Evolutionary conservation across 2,113 vertebrate genomes (phyloP).

Genomic region (Paradoxurus hermaphroditus): DNA sequence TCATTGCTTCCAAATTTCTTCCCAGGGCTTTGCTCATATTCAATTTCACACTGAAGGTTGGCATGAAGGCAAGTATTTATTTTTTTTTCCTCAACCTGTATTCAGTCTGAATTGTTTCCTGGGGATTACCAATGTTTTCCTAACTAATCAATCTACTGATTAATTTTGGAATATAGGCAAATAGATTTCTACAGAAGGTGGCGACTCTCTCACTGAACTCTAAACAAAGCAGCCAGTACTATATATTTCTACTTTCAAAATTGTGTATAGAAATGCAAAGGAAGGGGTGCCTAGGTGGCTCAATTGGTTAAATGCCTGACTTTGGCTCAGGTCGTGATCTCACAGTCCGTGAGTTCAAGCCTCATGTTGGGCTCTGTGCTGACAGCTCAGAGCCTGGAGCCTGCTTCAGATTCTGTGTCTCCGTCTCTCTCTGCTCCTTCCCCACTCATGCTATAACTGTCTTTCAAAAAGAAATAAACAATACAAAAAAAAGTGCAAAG

Average conservation of each 20-base stretch:
- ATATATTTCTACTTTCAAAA: slow-evolving; percentile 33
- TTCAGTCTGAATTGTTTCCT: slow-evolving; percentile 29
- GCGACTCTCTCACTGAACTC: slow-evolving; percentile 10
- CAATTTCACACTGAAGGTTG: slow-evolving; percentile 26
- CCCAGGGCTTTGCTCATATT: not conserved
- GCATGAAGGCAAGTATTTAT: slow-evolving; percentile 16
- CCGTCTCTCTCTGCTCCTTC: too few relatives aligned
- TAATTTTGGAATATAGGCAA: slow-evolving; percentile 26
- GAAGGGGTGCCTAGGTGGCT: not conserved
- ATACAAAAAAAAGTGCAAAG: not conserved
- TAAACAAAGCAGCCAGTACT: not conserved
- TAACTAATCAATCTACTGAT: slow-evolving; percentile 6
- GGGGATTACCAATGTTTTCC: not conserved
- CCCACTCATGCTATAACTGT: too few relatives aligned
- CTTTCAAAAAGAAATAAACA: too few relatives aligned
- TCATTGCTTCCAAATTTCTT: slow-evolving; percentile 32
- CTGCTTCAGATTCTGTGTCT: too few relatives aligned
- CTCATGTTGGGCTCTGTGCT: too few relatives aligned
- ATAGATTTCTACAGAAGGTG: slow-evolving; percentile 23
- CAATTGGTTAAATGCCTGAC: too few relatives aligned
- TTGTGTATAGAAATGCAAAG: slow-evolving; percentile 1
- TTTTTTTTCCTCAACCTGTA: not conserved
- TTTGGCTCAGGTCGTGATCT: too few relatives aligned
- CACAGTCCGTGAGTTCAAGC: too few relatives aligned
- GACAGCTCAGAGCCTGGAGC: too few relatives aligned